phyloP scores from a whole-genome alignment of 2,113 vertebrate genomes.

The Pomatorhinus ruficollis region DNA sequence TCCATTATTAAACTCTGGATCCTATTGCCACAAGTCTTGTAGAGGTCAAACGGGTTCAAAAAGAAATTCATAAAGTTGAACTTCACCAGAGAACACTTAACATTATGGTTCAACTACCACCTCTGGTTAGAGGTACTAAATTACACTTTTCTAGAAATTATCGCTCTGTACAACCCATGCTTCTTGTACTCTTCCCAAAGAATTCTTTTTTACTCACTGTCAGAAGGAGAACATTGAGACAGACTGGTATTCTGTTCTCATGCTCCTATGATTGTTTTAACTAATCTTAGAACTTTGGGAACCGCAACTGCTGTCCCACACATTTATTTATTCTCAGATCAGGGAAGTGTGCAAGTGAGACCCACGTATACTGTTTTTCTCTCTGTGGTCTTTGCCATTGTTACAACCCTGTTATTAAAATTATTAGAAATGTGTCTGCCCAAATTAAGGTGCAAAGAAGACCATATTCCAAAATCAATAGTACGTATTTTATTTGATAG shows the following conservation, averaged over 20 bases:
- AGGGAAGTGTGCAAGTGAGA: not conserved
- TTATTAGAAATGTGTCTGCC: not conserved
- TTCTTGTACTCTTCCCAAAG: not conserved
- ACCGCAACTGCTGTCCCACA: not conserved
- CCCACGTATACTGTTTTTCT: fast-evolving
- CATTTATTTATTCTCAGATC: not conserved
- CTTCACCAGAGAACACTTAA: not conserved
- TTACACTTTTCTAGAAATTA: not conserved
- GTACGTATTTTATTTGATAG: not conserved
- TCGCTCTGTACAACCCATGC: not conserved
- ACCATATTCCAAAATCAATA: not conserved
- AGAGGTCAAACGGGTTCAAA: not conserved
- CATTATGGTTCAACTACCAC: not conserved
- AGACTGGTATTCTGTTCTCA: not conserved
- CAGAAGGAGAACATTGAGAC: not conserved
- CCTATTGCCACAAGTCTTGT: not conserved
- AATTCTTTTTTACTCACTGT: not conserved
- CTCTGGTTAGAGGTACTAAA: not conserved
- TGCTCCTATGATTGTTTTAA: not conserved
- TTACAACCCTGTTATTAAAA: not conserved
- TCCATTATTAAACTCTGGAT: constrained; percentile 20
- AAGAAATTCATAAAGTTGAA: constrained; percentile 13
- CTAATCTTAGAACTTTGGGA: not conserved
- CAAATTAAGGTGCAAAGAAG: fast-evolving
- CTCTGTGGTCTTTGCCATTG: not conserved